These are phyloP conservation scores for Odontocolon sp. DNA, from an alignment of 2,888 invertebrate genomes.

Conservation along the genomic window DNA sequence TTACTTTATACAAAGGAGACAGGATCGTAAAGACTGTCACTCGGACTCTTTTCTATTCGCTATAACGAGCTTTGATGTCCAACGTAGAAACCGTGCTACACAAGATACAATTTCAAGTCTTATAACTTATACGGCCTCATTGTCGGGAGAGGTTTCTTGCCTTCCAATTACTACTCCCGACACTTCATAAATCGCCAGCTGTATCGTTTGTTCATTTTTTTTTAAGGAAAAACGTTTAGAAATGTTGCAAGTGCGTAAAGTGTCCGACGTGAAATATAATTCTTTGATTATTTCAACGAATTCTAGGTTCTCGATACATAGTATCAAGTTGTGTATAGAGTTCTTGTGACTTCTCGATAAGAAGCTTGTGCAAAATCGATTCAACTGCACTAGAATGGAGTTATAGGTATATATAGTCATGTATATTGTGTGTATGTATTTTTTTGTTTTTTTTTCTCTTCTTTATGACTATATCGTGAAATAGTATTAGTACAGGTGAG, in stretches of 20 bases:
- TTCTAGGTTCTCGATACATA: conserved; percentile 3
- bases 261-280: conserved; percentile 26
- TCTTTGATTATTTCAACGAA: conserved; percentile 15
- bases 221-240: not conserved
- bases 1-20: conserved; percentile 14
- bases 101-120: conserved; percentile 21
- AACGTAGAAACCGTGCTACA: not conserved
- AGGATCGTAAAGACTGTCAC: conserved; percentile 40
- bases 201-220: not conserved
- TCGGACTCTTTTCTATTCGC: not conserved
- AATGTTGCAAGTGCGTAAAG: conserved; percentile 17
- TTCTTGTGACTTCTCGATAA: no score
- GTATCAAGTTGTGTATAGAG: no score
- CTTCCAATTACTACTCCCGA: conserved; percentile 6
- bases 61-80: conserved; percentile 39
- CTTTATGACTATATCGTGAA: not conserved
- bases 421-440: no score
- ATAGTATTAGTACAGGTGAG: conserved; percentile 22
- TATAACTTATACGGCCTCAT: conserved; percentile 14
- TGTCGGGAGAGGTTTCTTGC: conserved; percentile 26
- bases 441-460: no score
- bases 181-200: conserved; percentile 38
- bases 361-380: conserved; percentile 1
- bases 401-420: not conserved
- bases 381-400: not conserved